Percentiles rank a stretch among this genome's conserved stretches.
Conservation (phyloP, 2,797 vertebrate species). For the Myotis planiceps region DNA sequence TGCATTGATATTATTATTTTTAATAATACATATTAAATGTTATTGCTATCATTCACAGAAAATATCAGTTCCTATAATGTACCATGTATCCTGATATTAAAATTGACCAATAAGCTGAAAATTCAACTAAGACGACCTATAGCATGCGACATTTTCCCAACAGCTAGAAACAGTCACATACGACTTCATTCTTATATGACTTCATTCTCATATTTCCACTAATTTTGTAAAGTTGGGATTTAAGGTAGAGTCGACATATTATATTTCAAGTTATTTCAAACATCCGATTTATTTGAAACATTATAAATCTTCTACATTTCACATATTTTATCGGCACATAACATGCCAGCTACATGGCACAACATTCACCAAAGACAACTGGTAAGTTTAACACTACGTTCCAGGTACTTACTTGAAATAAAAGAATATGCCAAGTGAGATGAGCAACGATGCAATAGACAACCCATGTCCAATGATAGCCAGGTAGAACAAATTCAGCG, state of each 20-base stretch:
- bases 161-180: background rate
- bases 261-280: constrained; percentile 3
- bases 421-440: constrained; percentile 97
- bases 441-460: constrained; percentile 93
- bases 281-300: background rate
- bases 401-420: constrained; percentile 95
- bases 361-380: background rate
- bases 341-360: background rate
- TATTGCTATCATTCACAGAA: background rate
- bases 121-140: background rate
- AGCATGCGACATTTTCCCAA: background rate
- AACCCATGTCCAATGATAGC: constrained; percentile 97
- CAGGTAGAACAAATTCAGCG: constrained; percentile 96
- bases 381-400: background rate
- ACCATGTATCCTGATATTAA: background rate
- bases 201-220: background rate
- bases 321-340: background rate
- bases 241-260: background rate
- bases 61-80: background rate
- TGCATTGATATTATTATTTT: background rate
- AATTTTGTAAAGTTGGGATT: background rate
- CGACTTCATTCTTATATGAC: background rate
- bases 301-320: background rate
- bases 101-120: background rate
- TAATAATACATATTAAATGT: background rate